A percentile compares a stretch with the other conserved stretches of the same genome.
These are phyloP conservation scores for Zoanthus solanderi DNA, from an alignment of 92 coral and sea anemone genomes.

Conservation along the genomic window DNA sequence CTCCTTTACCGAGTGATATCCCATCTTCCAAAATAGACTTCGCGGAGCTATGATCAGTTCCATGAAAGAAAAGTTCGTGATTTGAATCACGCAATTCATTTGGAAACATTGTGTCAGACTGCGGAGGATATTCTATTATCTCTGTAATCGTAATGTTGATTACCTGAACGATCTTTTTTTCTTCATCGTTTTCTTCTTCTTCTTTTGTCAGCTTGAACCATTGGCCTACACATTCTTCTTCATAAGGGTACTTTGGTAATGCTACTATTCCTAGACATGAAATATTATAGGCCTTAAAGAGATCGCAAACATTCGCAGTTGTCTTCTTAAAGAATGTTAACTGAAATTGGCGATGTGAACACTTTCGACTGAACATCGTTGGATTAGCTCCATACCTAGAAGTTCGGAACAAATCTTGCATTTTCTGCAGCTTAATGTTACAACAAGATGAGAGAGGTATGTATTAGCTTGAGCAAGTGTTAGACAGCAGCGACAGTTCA, in stretches of 20 bases:
- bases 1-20: constrained; percentile 30
- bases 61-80: constrained; percentile 45
- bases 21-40: constrained; percentile 36
- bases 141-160: constrained; percentile 20
- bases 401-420: not conserved
- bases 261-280: not conserved
- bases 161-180: constrained; percentile 3
- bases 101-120: constrained; percentile 16
- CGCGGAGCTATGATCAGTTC: constrained; percentile 53
- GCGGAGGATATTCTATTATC: not conserved
- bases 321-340: not conserved
- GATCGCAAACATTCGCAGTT: not conserved
- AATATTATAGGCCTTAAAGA: not conserved
- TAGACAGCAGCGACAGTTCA: not conserved
- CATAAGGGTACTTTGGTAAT: constrained; percentile 42
- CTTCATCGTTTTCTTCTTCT: constrained; percentile 17
- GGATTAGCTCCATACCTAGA: not conserved
- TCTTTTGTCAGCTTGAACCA: constrained; percentile 32
- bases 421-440: too few relatives aligned
- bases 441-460: too few relatives aligned
- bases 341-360: not conserved
- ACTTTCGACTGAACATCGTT: not conserved
- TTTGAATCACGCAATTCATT: not conserved
- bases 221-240: constrained; percentile 15
- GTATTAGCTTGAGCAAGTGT: too few relatives aligned